These are phyloP conservation scores for Poecilobothrus nobilitatus DNA, from an alignment of 2,888 invertebrate genomes.

Conservation along the genomic window DNA sequence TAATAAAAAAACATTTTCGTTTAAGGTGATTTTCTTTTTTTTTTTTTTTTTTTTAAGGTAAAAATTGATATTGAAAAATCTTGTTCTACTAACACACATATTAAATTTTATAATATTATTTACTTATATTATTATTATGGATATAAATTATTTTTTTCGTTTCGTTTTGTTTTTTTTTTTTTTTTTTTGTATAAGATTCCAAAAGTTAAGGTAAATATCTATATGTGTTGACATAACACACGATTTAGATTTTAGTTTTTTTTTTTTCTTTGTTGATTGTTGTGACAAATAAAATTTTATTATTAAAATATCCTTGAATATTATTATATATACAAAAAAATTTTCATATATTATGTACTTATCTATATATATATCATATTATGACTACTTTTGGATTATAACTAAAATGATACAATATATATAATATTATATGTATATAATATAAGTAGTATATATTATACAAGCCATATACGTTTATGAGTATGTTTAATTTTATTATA, in stretches of 20 bases:
- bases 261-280: neutral
- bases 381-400: too few species aligned
- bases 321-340: neutral
- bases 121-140: neutral
- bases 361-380: too few species aligned
- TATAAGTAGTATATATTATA: too few species aligned
- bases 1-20: too few species aligned
- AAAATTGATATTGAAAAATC: neutral
- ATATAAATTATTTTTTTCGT: neutral
- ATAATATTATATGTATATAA: too few species aligned
- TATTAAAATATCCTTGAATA: slow-evolving; percentile 1
- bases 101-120: neutral
- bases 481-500: too few species aligned
- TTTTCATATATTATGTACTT: neutral
- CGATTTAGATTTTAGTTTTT: neutral
- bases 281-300: neutral
- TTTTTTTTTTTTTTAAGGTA: neutral
- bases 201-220: neutral
- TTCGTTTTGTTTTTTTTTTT: too few species aligned
- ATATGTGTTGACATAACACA: neutral
- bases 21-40: too few species aligned
- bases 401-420: too few species aligned
- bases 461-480: too few species aligned
- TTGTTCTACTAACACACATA: neutral
- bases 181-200: too few species aligned